Percentiles rank a stretch among this genome's conserved stretches.
phyloP scores from a whole-genome alignment of 2,113 vertebrate species.

The Oreochromis spilurus region DNA sequence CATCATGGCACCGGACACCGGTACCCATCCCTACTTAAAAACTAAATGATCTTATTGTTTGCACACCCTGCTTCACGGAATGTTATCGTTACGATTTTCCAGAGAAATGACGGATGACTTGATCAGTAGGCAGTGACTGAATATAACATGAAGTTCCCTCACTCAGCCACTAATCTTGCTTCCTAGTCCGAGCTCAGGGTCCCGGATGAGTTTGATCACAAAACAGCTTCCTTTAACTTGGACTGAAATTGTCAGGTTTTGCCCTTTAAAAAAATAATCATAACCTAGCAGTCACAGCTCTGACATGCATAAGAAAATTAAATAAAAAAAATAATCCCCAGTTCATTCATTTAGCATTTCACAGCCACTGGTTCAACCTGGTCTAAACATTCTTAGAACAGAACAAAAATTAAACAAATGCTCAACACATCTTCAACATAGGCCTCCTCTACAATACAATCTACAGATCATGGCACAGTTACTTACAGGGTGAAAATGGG shows the following conservation, averaged over 20 bases:
- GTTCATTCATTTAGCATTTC: background rate
- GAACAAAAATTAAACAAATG: background rate
- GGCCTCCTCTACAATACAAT: background rate
- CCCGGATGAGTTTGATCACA: background rate
- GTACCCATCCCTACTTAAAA: background rate
- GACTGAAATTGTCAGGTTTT: background rate
- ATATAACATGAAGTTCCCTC: background rate
- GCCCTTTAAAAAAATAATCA: background rate
- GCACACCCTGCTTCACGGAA: background rate
- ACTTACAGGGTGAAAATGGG: background rate
- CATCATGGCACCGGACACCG: too few relatives aligned
- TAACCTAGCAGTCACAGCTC: background rate
- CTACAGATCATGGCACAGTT: background rate
- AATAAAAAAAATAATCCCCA: background rate
- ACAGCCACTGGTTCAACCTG: background rate
- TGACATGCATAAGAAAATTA: background rate
- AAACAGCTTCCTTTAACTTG: background rate
- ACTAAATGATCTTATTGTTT: background rate
- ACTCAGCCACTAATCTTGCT: background rate
- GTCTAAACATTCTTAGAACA: background rate
- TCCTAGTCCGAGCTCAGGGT: background rate
- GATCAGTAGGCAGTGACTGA: background rate
- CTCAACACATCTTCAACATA: background rate
- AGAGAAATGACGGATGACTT: background rate
- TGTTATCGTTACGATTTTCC: fast-evolving